phyloP scores from a whole-genome alignment of 2,888 invertebrate species.

The Lycia hirtaria region DNA sequence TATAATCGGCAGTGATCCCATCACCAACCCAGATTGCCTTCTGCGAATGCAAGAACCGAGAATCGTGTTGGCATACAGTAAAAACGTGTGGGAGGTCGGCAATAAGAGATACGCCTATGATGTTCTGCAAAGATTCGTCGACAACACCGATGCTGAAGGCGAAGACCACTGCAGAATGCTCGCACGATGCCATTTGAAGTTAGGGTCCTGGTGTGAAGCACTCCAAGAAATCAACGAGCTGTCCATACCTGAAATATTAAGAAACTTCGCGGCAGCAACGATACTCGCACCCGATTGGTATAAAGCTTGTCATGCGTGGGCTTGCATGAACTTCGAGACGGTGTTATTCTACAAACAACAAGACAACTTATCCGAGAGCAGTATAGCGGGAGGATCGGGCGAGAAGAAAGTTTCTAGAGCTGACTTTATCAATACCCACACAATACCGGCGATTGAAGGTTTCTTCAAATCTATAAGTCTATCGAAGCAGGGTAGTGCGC shows the following conservation, averaged over 20 bases:
- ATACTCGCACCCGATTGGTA: constrained; percentile 96
- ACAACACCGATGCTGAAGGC: constrained; percentile 77
- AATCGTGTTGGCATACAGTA: constrained; percentile 97
- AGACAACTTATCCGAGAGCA: constrained; percentile 76
- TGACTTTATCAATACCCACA: constrained; percentile 85
- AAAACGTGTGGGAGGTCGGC: constrained; percentile 96
- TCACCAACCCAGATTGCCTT: constrained; percentile 87
- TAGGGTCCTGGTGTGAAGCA: constrained; percentile 98
- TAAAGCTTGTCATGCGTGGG: constrained; percentile 99
- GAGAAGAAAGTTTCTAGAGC: constrained; percentile 76
- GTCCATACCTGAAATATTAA: constrained; percentile 90
- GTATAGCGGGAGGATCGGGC: constrained; percentile 72
- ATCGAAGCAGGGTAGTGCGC: constrained; percentile 93
- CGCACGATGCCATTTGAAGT: constrained; percentile 95
- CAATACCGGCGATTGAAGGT: constrained; percentile 97
- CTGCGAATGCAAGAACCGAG: constrained; percentile 92
- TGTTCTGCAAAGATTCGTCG: constrained; percentile 92
- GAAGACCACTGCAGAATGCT: constrained; percentile 85
- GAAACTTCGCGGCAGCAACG: constrained; percentile 92
- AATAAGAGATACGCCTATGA: constrained; percentile 91
- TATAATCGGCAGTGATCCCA: constrained; percentile 92
- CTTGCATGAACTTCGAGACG: constrained; percentile 98
- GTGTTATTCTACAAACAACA: constrained; percentile 88
- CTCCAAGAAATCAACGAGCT: constrained; percentile 92
- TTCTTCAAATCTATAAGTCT: constrained; percentile 98